phyloP scores from a whole-genome alignment of 2,113 vertebrate species.

The Tachysurus vachellii region DNA sequence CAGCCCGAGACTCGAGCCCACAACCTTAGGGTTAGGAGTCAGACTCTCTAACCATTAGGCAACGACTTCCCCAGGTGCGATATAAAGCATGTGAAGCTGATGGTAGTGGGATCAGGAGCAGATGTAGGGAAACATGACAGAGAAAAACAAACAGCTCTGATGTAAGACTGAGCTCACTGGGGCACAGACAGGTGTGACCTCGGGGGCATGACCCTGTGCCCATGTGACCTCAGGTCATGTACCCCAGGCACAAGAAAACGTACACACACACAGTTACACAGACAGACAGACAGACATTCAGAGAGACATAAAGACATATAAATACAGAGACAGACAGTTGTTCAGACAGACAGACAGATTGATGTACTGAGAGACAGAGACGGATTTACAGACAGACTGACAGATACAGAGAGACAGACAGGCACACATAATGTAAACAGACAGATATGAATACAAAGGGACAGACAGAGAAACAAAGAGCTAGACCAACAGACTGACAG shows the following conservation, averaged over 20 bases:
- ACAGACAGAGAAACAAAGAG: no score
- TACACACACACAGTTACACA: neutral
- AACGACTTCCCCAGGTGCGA: no score
- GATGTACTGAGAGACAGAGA: slow-evolving; percentile 32
- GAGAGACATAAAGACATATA: neutral
- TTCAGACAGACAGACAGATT: neutral
- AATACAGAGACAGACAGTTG: no score
- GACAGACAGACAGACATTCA: neutral
- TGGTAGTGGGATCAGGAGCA: neutral
- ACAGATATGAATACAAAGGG: neutral
- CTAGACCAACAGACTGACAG: no score
- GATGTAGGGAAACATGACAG: slow-evolving; percentile 39
- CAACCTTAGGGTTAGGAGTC: no score
- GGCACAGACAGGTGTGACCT: slow-evolving; percentile 55
- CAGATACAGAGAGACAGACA: neutral
- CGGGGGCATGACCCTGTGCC: slow-evolving; percentile 21
- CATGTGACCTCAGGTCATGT: slow-evolving; percentile 12
- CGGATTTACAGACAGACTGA: neutral
- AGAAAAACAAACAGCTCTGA: slow-evolving; percentile 26
- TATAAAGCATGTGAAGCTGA: neutral
- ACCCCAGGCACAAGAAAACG: slow-evolving; percentile 25
- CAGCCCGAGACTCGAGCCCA: no score
- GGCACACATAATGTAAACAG: neutral
- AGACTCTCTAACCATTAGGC: no score
- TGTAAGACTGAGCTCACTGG: neutral